Base-by-base conservation (phyloP, 2,888 invertebrate species). In the Smittia aterrima region DNA sequence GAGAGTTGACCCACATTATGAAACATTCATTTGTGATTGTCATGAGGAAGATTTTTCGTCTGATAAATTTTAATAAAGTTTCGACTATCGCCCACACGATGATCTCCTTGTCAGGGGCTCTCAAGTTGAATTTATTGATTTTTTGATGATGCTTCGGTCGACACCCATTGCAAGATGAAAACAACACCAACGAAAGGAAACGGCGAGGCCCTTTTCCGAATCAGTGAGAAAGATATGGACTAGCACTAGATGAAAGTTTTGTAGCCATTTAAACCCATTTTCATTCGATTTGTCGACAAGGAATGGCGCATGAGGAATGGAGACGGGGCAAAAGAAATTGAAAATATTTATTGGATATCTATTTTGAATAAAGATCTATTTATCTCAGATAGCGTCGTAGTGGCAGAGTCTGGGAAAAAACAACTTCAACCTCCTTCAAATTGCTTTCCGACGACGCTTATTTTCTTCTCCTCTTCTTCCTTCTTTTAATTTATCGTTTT, bases 401-500 rank as follows among this genome's bases (percentile, higher is more conserved):
- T 20, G 58, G 22, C 7, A 18, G 58, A 18, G 7, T 58, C 58
- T 53, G 18, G 53, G 18, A 16, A 53, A 53, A 53, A 16, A 53
- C 18, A 53, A n/a, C 53, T 53, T 53, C 13, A n/a, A 47, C 4
- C n/a, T 47, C n/a, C 13, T 58, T 58, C 20, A 58, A 22, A 22
- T 13, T 11, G 18, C n/a, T n/a, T n/a, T n/a, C n/a, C n/a, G n/a
- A n/a, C n/a, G n/a, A 53, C 53, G 18, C 13, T 53, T 16, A n/a
- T 53, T 58, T 13, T 20, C 24, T 22, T 58, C n/a, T 66, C 27
- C 7, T 66, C 16, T 70, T 24, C 32, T 22, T 71, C n/a, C 27
- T 27, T 27, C 16, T n/a, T 72, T 72, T 62, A 62, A 72, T 72
- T 72, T 62, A 72, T 72, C 38, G 62, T 62, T 72, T 25, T 58